Evolutionary conservation across 2,888 invertebrate species (phyloP), one percentile per base, ranked within the genome.

Genomic region (Apotomis turbidana): DNA sequence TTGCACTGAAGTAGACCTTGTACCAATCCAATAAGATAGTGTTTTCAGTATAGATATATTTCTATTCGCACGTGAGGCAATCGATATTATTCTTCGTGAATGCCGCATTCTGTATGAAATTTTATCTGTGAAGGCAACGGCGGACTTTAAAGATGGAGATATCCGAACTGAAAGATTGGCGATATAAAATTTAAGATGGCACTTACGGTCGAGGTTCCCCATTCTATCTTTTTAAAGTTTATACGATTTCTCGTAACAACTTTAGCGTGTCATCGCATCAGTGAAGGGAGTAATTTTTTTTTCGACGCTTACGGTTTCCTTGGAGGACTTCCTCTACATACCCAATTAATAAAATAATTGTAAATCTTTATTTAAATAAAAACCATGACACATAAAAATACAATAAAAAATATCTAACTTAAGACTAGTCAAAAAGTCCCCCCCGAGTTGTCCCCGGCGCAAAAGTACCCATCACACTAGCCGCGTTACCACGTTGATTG

Each of bases 31-130:
- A 46, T 71, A 73, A 61, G 68, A 58, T n/a, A 15, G 58, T 74
- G 57, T 67, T 71, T 68, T 8, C 46, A 57, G 58, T 54, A 54
- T 49, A 64, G 8, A 58, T 36, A 46, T 49, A 3, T 15, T 60
- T 51, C 38, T 59, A 59, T 68, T 71, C 51, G 68, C 77, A 76
- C 76, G 76, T 74, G 75, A 74, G 71, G 74, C 74, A 85, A 89
- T 89, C 88, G 86, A 89, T 89, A 84, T 49, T 67, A 74, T 81
- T 81, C 83, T 81, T 80, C 80, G 78, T 79, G 75, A 79, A 76
- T 70, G 74, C 70, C 76, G 80, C 75, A 75, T 49, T 10, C 67
- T 57, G 64, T 74, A 74, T 57, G 38, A 52, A 71, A 59, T 63
- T 68, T 54, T 71, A 60, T 68, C 75, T 75, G 68, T 63, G 71